phyloP scores from a whole-genome alignment of 2,113 vertebrate species.

The chimpanzee (Pan troglodytes) region NHGRI_mPanTro3-v2.1_pri NC_072415.2:42179001-42179500 shows the following conservation, averaged over 20 bases:
- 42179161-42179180: background rate
- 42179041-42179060: background rate
- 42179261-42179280: background rate
- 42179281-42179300: background rate
- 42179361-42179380: background rate
- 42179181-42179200: constrained; percentile 6
- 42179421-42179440: background rate
- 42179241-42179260: background rate
- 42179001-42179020: too few species aligned
- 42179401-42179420: background rate
- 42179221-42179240: background rate
- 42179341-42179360: background rate
- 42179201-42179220: background rate
- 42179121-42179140: background rate
- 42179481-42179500: background rate
- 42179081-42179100: background rate
- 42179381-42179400: background rate
- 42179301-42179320: background rate
- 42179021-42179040: too few species aligned
- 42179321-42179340: background rate
- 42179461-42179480: background rate
- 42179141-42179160: background rate
- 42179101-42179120: constrained; percentile 1
- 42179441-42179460: background rate
- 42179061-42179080: background rate